Percentiles rank a stretch among this genome's conserved stretches.
These are phyloP conservation scores for Aegypius monachus DNA, from an alignment of 2,113 vertebrate genomes.

Conservation along the genomic window DNA sequence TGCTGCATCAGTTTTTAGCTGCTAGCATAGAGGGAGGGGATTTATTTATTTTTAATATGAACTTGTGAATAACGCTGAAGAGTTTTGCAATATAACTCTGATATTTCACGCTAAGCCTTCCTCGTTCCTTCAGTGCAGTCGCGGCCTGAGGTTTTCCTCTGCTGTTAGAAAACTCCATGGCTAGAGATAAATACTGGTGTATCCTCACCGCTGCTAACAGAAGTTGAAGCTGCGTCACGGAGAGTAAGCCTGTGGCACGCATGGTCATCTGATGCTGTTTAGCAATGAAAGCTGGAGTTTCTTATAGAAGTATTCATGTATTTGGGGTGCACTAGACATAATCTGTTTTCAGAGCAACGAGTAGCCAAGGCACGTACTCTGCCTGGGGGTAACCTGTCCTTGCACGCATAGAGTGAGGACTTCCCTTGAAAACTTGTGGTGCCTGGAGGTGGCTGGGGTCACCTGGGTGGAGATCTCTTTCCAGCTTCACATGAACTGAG, in stretches of 20 bases:
- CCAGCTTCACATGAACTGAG: neutral
- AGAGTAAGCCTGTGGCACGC: neutral
- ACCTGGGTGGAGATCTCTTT: neutral
- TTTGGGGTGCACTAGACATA: neutral
- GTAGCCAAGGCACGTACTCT: neutral
- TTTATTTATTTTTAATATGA: neutral
- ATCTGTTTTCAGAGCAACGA: neutral
- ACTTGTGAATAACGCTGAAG: neutral
- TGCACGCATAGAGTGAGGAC: neutral
- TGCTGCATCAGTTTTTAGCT: neutral
- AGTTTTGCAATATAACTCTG: neutral
- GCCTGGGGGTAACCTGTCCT: neutral
- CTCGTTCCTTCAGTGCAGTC: neutral
- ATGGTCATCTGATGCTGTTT: neutral
- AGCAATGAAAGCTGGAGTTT: neutral
- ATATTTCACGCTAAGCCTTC: neutral
- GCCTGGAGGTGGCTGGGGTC: neutral
- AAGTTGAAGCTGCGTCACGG: neutral
- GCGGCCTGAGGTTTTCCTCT: neutral
- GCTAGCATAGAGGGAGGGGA: accelerated
- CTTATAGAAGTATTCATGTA: neutral
- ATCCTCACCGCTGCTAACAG: neutral
- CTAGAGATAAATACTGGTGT: neutral
- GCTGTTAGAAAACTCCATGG: neutral
- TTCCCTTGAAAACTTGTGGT: neutral